Evolutionary conservation across 2,797 vertebrate species (phyloP).

Genomic region (Acanthornis magna): DNA sequence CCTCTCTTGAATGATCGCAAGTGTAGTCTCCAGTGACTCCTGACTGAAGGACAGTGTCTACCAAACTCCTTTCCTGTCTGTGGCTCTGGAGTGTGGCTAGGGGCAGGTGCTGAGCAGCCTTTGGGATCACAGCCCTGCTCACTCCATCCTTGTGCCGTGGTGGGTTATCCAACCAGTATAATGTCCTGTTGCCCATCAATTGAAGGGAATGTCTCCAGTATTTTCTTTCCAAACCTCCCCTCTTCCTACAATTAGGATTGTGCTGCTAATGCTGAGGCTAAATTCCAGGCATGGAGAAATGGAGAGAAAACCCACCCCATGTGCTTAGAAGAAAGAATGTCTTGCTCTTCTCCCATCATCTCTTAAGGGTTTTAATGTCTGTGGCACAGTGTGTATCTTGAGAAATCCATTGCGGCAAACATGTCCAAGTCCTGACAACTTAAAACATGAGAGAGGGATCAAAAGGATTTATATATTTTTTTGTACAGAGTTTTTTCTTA

Average conservation of each 20-base stretch:
- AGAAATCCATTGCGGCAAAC: slow-evolving; percentile 68
- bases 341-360: slow-evolving; percentile 69
- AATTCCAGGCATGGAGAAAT: slow-evolving; percentile 27
- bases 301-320: neutral
- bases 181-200: neutral
- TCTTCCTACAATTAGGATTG: slow-evolving; percentile 9
- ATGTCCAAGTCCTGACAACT: slow-evolving; percentile 70
- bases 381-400: slow-evolving; percentile 72
- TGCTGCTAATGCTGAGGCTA: slow-evolving; percentile 44
- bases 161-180: neutral
- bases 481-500: slow-evolving; percentile 84
- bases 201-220: neutral
- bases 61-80: neutral
- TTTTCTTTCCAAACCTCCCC: slow-evolving; percentile 10
- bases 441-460: slow-evolving; percentile 75
- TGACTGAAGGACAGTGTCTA: neutral
- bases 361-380: slow-evolving; percentile 49
- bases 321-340: slow-evolving; percentile 20
- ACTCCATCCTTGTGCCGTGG: neutral
- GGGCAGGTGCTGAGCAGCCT: neutral
- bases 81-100: slow-evolving; percentile 1
- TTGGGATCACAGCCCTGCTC: neutral
- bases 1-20: neutral
- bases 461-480: slow-evolving; percentile 84
- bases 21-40: neutral